A percentile compares a stretch with the other conserved stretches of the same genome.
These are phyloP conservation scores for Engraulis encrasicolus DNA, from an alignment of 2,113 vertebrate genomes.

Conservation along the genomic window DNA sequence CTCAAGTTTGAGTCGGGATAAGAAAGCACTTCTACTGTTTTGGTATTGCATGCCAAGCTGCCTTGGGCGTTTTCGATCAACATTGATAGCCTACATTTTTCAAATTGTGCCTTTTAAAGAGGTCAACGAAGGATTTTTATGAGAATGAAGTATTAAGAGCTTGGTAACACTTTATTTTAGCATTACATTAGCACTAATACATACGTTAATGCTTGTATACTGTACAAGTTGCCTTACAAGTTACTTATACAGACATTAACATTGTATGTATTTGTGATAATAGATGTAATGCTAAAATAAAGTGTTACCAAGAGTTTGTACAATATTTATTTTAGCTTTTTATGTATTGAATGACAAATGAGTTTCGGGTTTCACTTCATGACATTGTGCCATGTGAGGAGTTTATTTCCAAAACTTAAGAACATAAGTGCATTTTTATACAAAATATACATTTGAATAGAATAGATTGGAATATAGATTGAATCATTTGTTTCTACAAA, in stretches of 20 bases:
- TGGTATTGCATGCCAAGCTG: neutral
- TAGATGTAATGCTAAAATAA: too few species aligned
- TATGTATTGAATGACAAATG: neutral
- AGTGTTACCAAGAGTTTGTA: neutral
- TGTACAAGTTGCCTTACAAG: too few species aligned
- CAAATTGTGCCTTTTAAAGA: neutral
- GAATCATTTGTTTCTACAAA: neutral
- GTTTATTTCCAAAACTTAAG: neutral
- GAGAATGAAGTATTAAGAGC: neutral
- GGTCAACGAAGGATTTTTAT: neutral
- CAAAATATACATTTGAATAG: neutral
- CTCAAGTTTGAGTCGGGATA: neutral
- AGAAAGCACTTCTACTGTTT: constrained; percentile 8
- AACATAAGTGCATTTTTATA: neutral
- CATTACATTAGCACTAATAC: too few species aligned
- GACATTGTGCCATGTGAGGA: neutral
- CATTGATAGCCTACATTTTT: neutral
- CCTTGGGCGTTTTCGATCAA: neutral
- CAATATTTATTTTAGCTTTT: neutral
- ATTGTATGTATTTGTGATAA: too few species aligned
- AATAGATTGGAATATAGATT: neutral
- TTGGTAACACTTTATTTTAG: too few species aligned
- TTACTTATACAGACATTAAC: too few species aligned
- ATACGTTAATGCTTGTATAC: too few species aligned
- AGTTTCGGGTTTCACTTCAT: neutral